Evolutionary conservation across 2,113 vertebrate species (phyloP).

Genomic region (Myanophis thanlyinensis): DNA sequence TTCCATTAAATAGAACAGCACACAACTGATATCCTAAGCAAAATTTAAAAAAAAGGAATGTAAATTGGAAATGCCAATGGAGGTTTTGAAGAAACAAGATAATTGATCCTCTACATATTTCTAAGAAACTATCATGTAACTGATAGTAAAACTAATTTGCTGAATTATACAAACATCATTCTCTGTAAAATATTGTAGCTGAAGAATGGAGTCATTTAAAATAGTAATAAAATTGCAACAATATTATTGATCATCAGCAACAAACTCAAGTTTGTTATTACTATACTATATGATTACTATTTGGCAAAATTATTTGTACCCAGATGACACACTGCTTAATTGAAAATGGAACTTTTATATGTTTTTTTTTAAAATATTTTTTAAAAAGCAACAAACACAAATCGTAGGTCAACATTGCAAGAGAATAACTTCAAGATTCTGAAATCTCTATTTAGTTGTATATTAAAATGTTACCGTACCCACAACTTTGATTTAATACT

Average conservation of each 20-base stretch:
- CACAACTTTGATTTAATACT: background rate
- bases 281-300: no score
- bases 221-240: background rate
- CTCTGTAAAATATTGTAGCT: background rate
- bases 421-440: background rate
- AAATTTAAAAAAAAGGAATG: background rate
- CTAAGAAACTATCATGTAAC: background rate
- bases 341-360: no score
- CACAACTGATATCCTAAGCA: background rate
- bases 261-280: no score
- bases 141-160: background rate
- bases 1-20: background rate
- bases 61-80: background rate
- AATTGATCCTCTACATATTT: background rate
- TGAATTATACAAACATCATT: background rate
- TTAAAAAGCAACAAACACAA: no score
- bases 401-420: no score
- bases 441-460: background rate
- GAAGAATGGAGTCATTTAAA: background rate
- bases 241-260: background rate
- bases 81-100: background rate
- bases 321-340: no score
- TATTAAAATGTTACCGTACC: background rate
- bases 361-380: no score
- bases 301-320: no score